Percentiles rank a stretch among this genome's conserved stretches.
These are phyloP conservation scores for Hydrolagus affinis DNA, from an alignment of 2,113 vertebrate genomes.

Conservation along the genomic window DNA sequence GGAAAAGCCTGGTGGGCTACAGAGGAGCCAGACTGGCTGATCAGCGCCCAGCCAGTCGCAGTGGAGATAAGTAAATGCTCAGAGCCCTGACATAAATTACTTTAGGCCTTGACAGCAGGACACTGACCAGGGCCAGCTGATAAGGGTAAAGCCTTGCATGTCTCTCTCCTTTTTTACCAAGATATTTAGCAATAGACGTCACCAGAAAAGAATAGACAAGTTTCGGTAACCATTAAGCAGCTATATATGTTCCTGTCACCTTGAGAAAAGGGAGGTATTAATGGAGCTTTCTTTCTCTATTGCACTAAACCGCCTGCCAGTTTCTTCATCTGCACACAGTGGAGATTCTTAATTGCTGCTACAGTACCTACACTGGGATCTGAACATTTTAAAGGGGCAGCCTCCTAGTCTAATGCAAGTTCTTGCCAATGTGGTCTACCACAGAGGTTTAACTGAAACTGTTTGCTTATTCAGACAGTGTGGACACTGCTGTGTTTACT, in stretches of 20 bases:
- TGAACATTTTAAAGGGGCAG: neutral
- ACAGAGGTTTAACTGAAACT: too few species aligned
- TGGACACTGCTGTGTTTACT: too few species aligned
- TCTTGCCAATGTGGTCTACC: too few species aligned
- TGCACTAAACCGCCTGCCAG: conserved; percentile 50
- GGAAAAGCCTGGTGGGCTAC: conserved; percentile 54
- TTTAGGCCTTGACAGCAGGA: conserved; percentile 77
- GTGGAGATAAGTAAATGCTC: conserved; percentile 77
- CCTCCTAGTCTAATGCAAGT: neutral
- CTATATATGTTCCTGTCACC: conserved; percentile 56
- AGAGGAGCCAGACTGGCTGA: conserved; percentile 71
- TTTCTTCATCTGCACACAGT: conserved; percentile 11
- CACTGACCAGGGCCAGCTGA: conserved; percentile 78
- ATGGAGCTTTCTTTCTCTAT: conserved; percentile 44
- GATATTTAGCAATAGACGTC: conserved; percentile 60
- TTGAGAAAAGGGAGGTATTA: conserved; percentile 47
- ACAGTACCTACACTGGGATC: neutral
- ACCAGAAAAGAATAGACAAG: conserved; percentile 58
- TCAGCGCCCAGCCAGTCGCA: conserved; percentile 50
- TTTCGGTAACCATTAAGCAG: conserved; percentile 56
- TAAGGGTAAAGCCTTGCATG: conserved; percentile 62
- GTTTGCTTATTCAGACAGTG: too few species aligned
- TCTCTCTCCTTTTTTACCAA: conserved; percentile 45
- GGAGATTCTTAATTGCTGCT: neutral
- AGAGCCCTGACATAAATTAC: conserved; percentile 81